Conservation (phyloP, 2,113 vertebrate species). For the Typhlomys cinereus region DNA sequence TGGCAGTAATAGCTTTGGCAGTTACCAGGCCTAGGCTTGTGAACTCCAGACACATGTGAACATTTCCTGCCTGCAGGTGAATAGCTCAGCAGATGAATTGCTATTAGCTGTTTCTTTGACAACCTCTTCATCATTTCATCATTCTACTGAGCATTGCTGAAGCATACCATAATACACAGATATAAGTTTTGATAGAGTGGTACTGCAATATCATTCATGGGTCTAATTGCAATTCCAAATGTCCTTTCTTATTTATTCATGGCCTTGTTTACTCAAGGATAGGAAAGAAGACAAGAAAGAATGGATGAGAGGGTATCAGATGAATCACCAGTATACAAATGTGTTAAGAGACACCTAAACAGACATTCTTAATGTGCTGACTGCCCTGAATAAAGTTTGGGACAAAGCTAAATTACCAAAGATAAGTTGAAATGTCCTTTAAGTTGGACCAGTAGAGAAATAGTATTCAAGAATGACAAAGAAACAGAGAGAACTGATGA, state of each 20-base stretch:
- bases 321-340: neutral
- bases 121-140: conserved; percentile 37
- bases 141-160: neutral
- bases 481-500: rapidly evolving
- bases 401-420: neutral
- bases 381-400: neutral
- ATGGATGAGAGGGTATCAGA: neutral
- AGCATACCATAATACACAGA: conserved; percentile 4
- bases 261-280: neutral
- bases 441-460: neutral
- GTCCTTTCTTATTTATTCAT: neutral
- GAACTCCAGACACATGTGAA: neutral
- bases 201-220: neutral
- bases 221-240: neutral
- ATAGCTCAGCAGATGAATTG: conserved; percentile 10
- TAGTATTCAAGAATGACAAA: neutral
- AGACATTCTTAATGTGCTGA: neutral
- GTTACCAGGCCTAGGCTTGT: neutral
- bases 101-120: conserved; percentile 2
- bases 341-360: neutral
- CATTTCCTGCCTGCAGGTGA: neutral
- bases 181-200: conserved; percentile 9
- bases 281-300: neutral
- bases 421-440: neutral
- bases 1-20: neutral